Percentiles rank a stretch among this genome's conserved stretches.
Evolutionary conservation across 2,113 vertebrate species (phyloP).

Genomic region (Melanerpes aurifrons): DNA sequence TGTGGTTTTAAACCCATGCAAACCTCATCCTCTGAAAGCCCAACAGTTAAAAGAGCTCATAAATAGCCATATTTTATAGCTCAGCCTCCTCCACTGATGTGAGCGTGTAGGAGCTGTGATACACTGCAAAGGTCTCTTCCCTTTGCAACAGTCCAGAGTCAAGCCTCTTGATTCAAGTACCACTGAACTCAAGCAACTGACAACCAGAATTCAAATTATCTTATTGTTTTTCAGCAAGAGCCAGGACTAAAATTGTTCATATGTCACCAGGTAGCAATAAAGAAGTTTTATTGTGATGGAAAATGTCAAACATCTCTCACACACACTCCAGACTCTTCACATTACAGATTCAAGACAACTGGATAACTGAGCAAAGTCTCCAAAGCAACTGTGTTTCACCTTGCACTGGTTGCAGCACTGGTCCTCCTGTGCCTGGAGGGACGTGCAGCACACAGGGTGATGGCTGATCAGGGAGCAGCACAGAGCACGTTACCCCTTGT

Average conservation of each 20-base stretch:
- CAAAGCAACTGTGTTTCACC: not conserved
- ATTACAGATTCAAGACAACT: not conserved
- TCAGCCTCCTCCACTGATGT: not conserved
- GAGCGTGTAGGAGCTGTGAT: not conserved
- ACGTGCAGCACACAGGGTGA: fast-evolving
- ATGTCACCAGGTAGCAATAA: not conserved
- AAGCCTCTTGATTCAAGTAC: not conserved
- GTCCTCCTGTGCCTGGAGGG: not conserved
- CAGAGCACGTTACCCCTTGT: fast-evolving
- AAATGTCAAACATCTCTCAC: not conserved
- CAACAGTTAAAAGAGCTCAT: not conserved
- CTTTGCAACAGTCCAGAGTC: not conserved
- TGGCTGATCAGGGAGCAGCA: fast-evolving
- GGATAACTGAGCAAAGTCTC: not conserved
- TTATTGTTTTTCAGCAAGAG: not conserved
- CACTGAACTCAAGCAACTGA: not conserved
- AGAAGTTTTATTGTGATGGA: not conserved
- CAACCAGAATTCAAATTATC: not conserved
- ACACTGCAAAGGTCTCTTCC: not conserved
- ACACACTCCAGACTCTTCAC: not conserved
- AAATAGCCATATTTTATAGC: not conserved
- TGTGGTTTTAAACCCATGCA: not conserved
- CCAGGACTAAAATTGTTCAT: not conserved
- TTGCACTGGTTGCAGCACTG: not conserved
- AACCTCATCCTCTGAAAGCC: not conserved